Conservation (phyloP, 2,888 invertebrate species). For the Entomobrya proxima region DNA sequence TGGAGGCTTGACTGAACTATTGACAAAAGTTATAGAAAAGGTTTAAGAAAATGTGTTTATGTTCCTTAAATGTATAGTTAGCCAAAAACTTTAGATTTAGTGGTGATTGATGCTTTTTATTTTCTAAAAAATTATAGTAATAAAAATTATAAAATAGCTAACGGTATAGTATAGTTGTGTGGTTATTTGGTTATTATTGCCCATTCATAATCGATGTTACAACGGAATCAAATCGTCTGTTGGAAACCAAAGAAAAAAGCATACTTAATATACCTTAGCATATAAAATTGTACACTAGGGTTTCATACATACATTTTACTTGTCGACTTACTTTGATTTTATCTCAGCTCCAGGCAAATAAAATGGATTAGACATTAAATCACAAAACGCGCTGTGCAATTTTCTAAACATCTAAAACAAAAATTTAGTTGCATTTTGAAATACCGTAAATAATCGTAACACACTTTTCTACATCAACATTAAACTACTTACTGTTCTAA, state of each 20-base stretch:
- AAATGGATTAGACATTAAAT: conserved; percentile 97
- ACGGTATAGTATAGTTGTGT: too few relatives aligned
- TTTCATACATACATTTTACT: too few relatives aligned
- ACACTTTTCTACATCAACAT: conserved; percentile 1
- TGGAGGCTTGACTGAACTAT: conserved; percentile 89
- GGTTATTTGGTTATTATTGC: conserved; percentile 31
- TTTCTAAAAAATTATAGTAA: too few relatives aligned
- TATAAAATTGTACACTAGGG: too few relatives aligned
- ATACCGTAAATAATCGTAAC: too few relatives aligned
- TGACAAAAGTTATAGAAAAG: conserved; percentile 88
- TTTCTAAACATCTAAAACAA: conserved; percentile 87
- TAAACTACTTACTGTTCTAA: conserved; percentile 85
- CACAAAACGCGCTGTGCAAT: conserved; percentile 93
- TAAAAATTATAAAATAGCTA: too few relatives aligned
- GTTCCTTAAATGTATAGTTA: too few relatives aligned
- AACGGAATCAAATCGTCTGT: conserved; percentile 76
- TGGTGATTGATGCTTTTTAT: too few relatives aligned
- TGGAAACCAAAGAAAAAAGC: conserved; percentile 70
- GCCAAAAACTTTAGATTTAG: too few relatives aligned
- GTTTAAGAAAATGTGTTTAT: too few relatives aligned
- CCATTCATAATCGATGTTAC: conserved; percentile 76
- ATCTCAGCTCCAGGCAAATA: conserved; percentile 95
- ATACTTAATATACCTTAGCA: too few relatives aligned
- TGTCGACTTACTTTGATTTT: conserved; percentile 85
- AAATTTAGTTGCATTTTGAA: not conserved